A percentile compares a stretch with the other conserved stretches of the same genome.
phyloP scores from a whole-genome alignment of 2,888 invertebrate genomes.

The Acleris sparsana region DNA sequence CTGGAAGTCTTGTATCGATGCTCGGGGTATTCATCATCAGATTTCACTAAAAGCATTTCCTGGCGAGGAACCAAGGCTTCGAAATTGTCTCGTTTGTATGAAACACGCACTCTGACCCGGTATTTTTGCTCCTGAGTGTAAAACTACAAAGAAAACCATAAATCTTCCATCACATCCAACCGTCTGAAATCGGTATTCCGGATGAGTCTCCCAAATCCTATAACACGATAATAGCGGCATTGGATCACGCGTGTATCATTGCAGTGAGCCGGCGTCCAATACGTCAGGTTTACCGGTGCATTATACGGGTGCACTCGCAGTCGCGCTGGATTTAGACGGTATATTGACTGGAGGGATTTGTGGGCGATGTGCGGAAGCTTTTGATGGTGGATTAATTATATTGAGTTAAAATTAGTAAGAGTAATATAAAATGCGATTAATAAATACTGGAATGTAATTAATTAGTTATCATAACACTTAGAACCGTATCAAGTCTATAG shows the following conservation, averaged over 20 bases:
- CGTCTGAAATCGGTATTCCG: background rate
- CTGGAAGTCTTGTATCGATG: no score
- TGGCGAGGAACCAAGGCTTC: no score
- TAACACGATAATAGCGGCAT: constrained; percentile 9
- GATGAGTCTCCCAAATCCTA: background rate
- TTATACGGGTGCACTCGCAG: constrained; percentile 13
- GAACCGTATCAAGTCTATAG: no score
- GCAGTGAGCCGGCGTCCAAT: background rate
- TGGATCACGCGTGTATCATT: constrained; percentile 20
- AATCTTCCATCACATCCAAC: background rate
- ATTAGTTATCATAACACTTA: no score
- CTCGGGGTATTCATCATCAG: no score
- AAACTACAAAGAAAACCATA: background rate
- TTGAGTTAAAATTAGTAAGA: background rate
- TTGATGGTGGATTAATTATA: background rate
- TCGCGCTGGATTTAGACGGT: constrained; percentile 15
- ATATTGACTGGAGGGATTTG: constrained; percentile 4
- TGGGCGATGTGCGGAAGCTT: background rate
- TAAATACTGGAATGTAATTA: no score
- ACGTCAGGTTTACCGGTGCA: constrained; percentile 11
- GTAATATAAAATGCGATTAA: no score
- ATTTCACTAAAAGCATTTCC: no score
- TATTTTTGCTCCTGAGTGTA: no score
- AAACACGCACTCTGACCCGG: no score
- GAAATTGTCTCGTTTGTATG: no score